These are phyloP conservation scores for Rhinella marina DNA, from an alignment of 2,797 vertebrate species.

Conservation along the genomic window DNA sequence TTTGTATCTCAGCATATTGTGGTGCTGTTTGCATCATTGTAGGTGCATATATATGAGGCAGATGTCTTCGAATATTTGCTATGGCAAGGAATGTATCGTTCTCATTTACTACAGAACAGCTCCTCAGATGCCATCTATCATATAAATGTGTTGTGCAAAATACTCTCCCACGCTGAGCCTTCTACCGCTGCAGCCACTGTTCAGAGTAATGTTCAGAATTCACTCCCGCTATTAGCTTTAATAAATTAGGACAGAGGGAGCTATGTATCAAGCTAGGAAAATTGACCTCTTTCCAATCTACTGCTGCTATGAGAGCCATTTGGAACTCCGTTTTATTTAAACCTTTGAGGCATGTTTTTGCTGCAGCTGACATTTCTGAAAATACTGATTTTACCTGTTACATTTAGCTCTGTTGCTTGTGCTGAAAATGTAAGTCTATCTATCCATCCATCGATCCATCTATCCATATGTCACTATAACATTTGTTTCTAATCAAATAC, in stretches of 20 bases:
- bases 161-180: constrained; percentile 56
- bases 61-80: constrained; percentile 19
- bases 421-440: background rate
- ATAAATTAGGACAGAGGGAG: constrained; percentile 55
- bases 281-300: constrained; percentile 33
- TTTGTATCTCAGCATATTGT: too few species aligned
- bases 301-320: constrained; percentile 32
- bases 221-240: constrained; percentile 58
- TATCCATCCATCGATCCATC: background rate
- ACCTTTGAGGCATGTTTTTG: constrained; percentile 8
- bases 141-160: constrained; percentile 59
- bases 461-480: background rate
- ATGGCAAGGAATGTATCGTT: constrained; percentile 44
- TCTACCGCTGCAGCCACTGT: constrained; percentile 40
- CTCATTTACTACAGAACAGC: constrained; percentile 52
- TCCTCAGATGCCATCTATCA: constrained; percentile 55
- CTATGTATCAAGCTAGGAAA: constrained; percentile 55
- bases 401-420: background rate
- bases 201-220: constrained; percentile 63
- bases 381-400: background rate
- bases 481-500: background rate
- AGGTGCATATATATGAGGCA: constrained; percentile 14
- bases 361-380: background rate
- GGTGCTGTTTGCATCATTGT: background rate
- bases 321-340: constrained; percentile 13